Base-by-base conservation (phyloP, 2,888 invertebrate genomes). In the Lochmaea capreae region DNA sequence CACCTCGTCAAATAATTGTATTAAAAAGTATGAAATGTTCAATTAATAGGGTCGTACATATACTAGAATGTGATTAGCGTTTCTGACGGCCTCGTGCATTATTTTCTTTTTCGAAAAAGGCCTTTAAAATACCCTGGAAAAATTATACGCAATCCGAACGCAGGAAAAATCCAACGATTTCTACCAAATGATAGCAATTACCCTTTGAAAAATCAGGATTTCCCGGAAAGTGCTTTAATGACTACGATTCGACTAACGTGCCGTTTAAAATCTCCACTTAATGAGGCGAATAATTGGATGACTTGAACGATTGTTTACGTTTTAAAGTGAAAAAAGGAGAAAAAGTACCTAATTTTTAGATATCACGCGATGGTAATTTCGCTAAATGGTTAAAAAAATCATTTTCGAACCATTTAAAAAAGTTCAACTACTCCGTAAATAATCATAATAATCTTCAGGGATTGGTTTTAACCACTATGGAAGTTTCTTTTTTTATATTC, bases 151-250 rank as follows among this genome's bases (percentile, higher is more conserved):
- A 52, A 57, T 63, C 22, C 70, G 63, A 63, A 46, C 16, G 52
- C 43, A 62, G 43, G 22, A 67, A 63, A 46, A 63, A 69, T 58
- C 52, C 58, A 69, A 69, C 18, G 63, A 70, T 71, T 71, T 46
- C 43, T 57, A 63, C 22, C 57, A 65, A 71, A 65, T 65, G 70
- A 71, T 65, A 65, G 70, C 70, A 65, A 71, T 71, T 71, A 71
- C 70, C 70, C 70, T 71, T 71, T 71, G 70, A 65, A 71, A 70
- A 71, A 71, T 65, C 65, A 57, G 65, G 65, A 71, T 71, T 57
- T 71, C 46, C 70, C 54, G 57, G 70, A 42, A 62, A 70, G 65
- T 46, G 65, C 65, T 57, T 65, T 71, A 71, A 71, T 65, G 70
- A 62, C 57, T 65, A 57, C 58, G 42, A 71, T 65, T 65, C 70